Percentiles rank a stretch among this genome's conserved stretches.
Evolutionary conservation across 1,140 invertebrate species (phyloP).

Genomic region (Whitmania pigra): DNA sequence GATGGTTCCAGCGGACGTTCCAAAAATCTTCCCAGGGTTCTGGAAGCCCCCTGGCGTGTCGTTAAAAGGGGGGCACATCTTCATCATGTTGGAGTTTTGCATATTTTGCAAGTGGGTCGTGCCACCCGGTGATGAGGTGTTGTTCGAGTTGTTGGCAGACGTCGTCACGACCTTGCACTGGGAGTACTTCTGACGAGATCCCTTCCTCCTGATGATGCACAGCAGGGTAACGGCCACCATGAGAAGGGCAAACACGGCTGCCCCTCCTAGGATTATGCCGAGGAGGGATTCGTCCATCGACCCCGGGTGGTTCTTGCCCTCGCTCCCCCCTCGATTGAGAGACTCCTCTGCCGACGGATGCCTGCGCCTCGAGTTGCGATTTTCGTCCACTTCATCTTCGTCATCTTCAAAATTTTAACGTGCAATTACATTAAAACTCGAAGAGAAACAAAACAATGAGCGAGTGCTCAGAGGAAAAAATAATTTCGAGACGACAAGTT

Average conservation of each 20-base stretch:
- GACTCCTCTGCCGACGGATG: too few relatives aligned
- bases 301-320: not conserved
- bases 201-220: conserved; percentile 52
- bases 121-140: not conserved
- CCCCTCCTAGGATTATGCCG: conserved; percentile 61
- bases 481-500: too few relatives aligned
- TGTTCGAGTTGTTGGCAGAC: not conserved
- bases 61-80: too few relatives aligned
- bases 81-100: not conserved
- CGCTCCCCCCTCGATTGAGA: too few relatives aligned
- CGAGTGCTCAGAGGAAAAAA: too few relatives aligned
- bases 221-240: conserved; percentile 63
- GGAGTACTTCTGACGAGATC: conserved; percentile 53
- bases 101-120: not conserved
- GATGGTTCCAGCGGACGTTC: not conserved
- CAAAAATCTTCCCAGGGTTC: not conserved
- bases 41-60: too few relatives aligned
- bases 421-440: not conserved
- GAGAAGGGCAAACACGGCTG: conserved; percentile 60
- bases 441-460: too few relatives aligned
- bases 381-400: not conserved
- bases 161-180: conserved; percentile 14
- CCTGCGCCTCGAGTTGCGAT: not conserved
- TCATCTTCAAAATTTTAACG: conserved; percentile 3
- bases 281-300: conserved; percentile 53